A percentile compares a stretch with the other conserved stretches of the same genome.
These are phyloP conservation scores for Hipposideros larvatus DNA, from an alignment of 2,797 vertebrate genomes.

Conservation along the genomic window DNA sequence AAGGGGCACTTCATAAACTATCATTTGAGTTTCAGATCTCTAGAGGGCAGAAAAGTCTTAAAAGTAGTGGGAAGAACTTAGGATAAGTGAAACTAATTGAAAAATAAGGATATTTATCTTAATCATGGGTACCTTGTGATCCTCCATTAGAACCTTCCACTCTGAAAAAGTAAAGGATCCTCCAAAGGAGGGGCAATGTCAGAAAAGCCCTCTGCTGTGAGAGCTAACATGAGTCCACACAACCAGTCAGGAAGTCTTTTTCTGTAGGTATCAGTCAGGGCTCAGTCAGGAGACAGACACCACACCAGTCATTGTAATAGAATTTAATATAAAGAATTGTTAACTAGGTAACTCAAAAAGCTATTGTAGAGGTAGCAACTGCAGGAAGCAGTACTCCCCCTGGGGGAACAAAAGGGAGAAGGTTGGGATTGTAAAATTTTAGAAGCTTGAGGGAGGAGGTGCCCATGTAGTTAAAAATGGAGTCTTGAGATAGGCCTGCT, in stretches of 20 bases:
- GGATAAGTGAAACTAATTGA: not conserved
- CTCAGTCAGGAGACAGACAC: conserved; percentile 6
- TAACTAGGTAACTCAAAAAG: not conserved
- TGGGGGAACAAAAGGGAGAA: not conserved
- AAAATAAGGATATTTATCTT: not conserved
- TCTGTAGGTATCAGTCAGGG: not conserved
- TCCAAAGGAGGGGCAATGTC: not conserved
- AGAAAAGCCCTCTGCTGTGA: not conserved
- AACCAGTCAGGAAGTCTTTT: not conserved
- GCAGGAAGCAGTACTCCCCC: not conserved
- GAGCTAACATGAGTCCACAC: not conserved
- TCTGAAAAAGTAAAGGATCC: conserved; percentile 20
- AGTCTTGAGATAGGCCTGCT: not conserved
- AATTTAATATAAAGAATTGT: not conserved
- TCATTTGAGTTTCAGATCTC: conserved; percentile 14
- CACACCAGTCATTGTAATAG: not conserved
- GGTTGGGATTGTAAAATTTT: not conserved
- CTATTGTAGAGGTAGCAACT: not conserved
- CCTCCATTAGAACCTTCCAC: not conserved
- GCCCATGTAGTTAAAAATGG: not conserved
- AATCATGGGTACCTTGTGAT: not conserved
- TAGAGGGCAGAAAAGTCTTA: conserved; percentile 33
- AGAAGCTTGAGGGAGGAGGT: not conserved
- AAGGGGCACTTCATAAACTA: conserved; percentile 41
- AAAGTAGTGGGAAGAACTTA: not conserved